Evolutionary conservation across 2,888 invertebrate genomes (phyloP), one percentile per base, ranked within the genome.

Genomic region (Drosophila neonasuta): DNA sequence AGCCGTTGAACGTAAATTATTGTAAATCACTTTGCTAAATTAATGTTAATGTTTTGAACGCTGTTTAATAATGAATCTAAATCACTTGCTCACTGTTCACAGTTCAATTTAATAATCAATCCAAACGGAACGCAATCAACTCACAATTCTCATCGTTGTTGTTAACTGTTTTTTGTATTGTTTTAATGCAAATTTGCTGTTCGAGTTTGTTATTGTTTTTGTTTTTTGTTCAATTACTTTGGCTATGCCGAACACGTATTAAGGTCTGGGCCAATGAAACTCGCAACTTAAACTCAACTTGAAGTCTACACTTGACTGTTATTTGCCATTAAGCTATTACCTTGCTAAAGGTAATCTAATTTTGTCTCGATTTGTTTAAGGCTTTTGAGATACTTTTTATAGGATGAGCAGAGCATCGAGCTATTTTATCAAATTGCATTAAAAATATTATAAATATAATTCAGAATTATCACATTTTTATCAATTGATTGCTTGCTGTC

Each of bases 221-320:
- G 0, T 64, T 11, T n/a, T 6, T 20, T 20, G 20, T 20, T 20
- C 32, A 34, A 6, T 57, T 34, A 52, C 59, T 52, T 54, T 41
- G 39, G 48, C 51, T 59, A 68, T 62, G 72, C 67, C 13, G 58
- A 60, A 52, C 87, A 86, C 88, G 88, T 87, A 88, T 81, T 83
- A 81, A 81, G 87, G 87, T 87, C 87, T 87, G 74, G 87, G 88
- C 77, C 83, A 83, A 72, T 81, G 79, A 73, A 77, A 81, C 76
- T 73, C 75, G 44, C 13, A 36, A 15, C 39, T 41, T 41, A 73
- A 77, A 80, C 75, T 72, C 75, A 45, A 69, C 68, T 73, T 66
- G 41, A 51, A 20, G 13, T 54, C 10, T 9, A 46, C 30, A 46
- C 30, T 60, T 51, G 17, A 55, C 59, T 36, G 48, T 42, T 20